Base-by-base conservation (phyloP, 2,888 invertebrate species). In the Rosalia funebris region DNA sequence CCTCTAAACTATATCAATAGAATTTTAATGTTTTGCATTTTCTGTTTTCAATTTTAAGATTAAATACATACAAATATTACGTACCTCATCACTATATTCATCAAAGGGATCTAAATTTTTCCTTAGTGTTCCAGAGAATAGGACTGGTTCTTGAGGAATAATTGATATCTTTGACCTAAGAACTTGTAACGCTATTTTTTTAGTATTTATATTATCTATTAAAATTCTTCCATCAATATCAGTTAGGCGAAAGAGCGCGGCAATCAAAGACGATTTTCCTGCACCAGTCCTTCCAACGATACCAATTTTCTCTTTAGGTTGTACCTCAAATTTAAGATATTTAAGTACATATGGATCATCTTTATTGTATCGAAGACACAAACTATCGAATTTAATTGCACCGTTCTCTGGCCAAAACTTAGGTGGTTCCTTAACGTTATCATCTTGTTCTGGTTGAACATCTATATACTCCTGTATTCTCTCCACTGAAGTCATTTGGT, bases 401-500 rank as follows among this genome's bases (percentile, higher is more conserved):
- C 92, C 93, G 11, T 85, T 78, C 39, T 85, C 83, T 0, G 93
- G 93, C 93, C 93, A 93, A 0, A 84, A 5, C 57, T 65, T 62
- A 10, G 69, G 62, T 2, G 70, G 65, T 12, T 70, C 63, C 19
- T 62, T 57, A 11, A 54, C 53, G 12, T 60, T 53, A 5, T 56
- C 50, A 11, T 72, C 69, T 1, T 20, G n/a, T 70, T 91, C 91
- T 0, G 87, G 71, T 0, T 88, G 86, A 1, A 95, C 78, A 32
- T 88, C 85, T 0, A 88, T 87, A 76, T 95, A 96, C 73, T 95
- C 95, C 5, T 92, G 71, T 11, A 92, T 86, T 79, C 96, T 87
- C 81, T 98, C 97, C 0, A 98, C 96, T 9, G 92, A 91, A 1
- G 93, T 94, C 93, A 94, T 92, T 71, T 90, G 91, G 75, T 93